Base-by-base conservation (phyloP, 2,113 vertebrate species). In the Murina feae region DNA sequence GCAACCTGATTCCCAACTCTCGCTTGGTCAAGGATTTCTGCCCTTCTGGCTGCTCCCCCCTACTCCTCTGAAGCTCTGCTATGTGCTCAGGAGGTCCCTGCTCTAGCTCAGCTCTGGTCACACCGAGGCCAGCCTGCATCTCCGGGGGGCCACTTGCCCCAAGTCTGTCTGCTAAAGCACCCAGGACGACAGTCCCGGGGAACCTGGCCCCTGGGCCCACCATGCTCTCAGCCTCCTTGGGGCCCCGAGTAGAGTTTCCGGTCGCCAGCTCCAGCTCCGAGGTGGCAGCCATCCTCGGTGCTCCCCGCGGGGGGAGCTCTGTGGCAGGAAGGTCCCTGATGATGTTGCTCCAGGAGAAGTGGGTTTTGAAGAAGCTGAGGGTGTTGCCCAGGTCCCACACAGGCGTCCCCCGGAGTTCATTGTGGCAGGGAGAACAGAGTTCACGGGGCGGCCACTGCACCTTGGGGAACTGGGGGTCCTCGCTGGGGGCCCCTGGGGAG, bases 391-490 rank as follows among this genome's bases (percentile, higher is more conserved):
- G 12, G 0, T 98, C 96, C 99, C 99, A 99, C 84, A 28, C 86
- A 0, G 99, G 99, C 0, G 98, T 93, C 0, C 98, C 98, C 0
- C 16, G 35, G 53, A 96, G 97, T 63, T 98, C 98, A 1, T 93
- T 96, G 78, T 99, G 99, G 88, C 99, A 99, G 39, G 95, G 42
- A 0, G 98, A 89, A 94, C 99, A 99, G 95, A 99, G 17, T 2
- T 99, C 98, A 0, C 98, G 98, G 0, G 99, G 96, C 0, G 99
- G 99, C 99, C 99, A 99, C 97, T 99, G 99, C 92, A 99, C 94
- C 98, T 99, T 99, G 97, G 99, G 99, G 96, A 99, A 99, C 44
- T 97, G 92, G 39, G 99, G 99, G 97, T 99, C 99, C 95, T 99
- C 99, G 0, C 98, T 99, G 86, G 98, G 94, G 23, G 97, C 95